Evolutionary conservation across 2,888 invertebrate species (phyloP), one percentile per base, ranked within the genome.

Genomic region (Himalopsyche anomala): DNA sequence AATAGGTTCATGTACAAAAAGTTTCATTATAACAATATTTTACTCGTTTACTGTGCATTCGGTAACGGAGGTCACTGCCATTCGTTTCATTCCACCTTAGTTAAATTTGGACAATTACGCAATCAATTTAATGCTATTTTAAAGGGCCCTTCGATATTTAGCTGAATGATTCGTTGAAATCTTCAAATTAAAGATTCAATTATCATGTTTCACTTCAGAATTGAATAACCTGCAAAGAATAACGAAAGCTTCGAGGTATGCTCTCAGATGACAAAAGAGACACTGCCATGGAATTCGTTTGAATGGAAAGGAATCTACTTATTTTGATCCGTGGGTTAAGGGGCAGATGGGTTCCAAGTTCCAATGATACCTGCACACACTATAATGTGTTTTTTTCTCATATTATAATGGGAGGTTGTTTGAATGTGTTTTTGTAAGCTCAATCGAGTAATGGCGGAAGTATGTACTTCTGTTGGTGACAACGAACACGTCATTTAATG

Each of bases 151-250:
- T 74, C 19, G 80, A 28, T 45, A 45, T n/a, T 80, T 42, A 9
- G 1, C 19, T 80, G 45, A 80, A 51, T 42, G 80, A 42, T 5
- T 17, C 17, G 80, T n/a, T 80, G 1, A 51, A 8, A 80, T 42
- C 9, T 80, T 40, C 40, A 19, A 80, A 80, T 80, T 42, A 42
- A 80, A 45, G 45, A 80, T 80, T 80, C 80, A 80, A 80, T 80
- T 80, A 80, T 80, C 4, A 42, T 42, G 45, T 80, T 40, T 74
- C 74, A 74, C 74, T 74, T 74, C 74, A 74, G 15, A 38, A 74
- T 74, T 74, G 36, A 38, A 74, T 69, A 69, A 69, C 69, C 69
- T 69, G 11, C 9, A 11, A 12, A 28, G 69, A 28, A 69, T 74
- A 74, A 36, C 19, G 2, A 74, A 19, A 74, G 15, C 38, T 36